These are phyloP conservation scores for Otolemur crassicaudatus DNA, from an alignment of 2,797 vertebrate genomes.

Conservation along the genomic window DNA sequence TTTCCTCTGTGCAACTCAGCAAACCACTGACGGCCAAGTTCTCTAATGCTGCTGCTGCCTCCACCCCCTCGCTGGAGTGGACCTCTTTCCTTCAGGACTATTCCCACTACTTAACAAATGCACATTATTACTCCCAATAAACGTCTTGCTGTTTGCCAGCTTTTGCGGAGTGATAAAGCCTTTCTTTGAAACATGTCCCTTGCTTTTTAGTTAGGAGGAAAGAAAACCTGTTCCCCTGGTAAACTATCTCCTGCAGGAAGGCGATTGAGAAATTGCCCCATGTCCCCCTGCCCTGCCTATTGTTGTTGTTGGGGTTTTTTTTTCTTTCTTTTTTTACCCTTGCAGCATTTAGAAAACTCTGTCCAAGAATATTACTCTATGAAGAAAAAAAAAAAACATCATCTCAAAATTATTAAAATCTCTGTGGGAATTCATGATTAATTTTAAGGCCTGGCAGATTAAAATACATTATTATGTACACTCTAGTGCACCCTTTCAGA, in stretches of 20 bases:
- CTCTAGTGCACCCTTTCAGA: constrained; percentile 93
- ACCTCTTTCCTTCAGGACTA: constrained; percentile 72
- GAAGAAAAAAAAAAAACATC: constrained; percentile 84
- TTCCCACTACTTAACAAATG: constrained; percentile 63
- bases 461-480: constrained; percentile 95
- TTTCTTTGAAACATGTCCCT: constrained; percentile 85
- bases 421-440: constrained; percentile 94
- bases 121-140: constrained; percentile 74
- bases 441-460: constrained; percentile 94
- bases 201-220: constrained; percentile 86
- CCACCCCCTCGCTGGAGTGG: accelerated
- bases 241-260: constrained; percentile 79
- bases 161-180: constrained; percentile 85
- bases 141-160: constrained; percentile 80
- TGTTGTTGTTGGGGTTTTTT: neutral
- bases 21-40: constrained; percentile 30
- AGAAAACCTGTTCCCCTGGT: constrained; percentile 81
- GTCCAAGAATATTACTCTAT: constrained; percentile 90
- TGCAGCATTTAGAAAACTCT: constrained; percentile 89
- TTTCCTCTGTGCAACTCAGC: neutral
- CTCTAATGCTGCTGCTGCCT: neutral
- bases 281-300: constrained; percentile 78
- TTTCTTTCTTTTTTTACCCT: constrained; percentile 49
- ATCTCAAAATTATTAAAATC: constrained; percentile 94
- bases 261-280: constrained; percentile 85